Percentiles rank a stretch among this genome's conserved stretches.
Evolutionary conservation across 2,888 invertebrate genomes (phyloP).

Genomic region (Thereva unica): DNA sequence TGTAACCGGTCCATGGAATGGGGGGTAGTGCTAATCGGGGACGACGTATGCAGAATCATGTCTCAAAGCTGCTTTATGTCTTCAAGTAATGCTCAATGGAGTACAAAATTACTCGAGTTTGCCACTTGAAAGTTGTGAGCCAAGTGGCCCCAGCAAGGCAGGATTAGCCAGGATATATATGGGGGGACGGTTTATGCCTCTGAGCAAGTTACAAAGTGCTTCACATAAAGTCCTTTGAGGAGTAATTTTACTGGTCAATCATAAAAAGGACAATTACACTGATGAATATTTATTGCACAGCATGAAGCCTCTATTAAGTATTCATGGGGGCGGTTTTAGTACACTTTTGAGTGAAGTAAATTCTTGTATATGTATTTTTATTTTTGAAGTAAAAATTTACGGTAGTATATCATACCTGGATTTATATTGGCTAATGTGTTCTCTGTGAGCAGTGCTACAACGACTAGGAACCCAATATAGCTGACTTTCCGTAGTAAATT

Average conservation of each 20-base stretch:
- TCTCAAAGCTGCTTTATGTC: slow-evolving; percentile 30
- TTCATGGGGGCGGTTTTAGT: too few species aligned
- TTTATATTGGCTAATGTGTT: slow-evolving; percentile 54
- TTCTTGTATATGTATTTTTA: too few species aligned
- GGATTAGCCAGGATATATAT: slow-evolving; percentile 11
- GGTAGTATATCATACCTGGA: slow-evolving; percentile 52
- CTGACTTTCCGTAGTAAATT: slow-evolving; percentile 47
- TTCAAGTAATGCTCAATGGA: slow-evolving; percentile 29
- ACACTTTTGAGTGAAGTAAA: too few species aligned
- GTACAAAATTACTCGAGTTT: slow-evolving; percentile 26
- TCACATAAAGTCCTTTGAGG: background rate
- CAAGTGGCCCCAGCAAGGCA: slow-evolving; percentile 6
- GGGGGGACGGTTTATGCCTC: background rate
- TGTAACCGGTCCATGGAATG: too few species aligned
- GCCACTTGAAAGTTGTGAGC: slow-evolving; percentile 19
- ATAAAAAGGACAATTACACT: too few species aligned
- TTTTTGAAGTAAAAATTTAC: too few species aligned
- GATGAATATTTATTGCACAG: too few species aligned
- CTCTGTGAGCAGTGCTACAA: slow-evolving; percentile 51
- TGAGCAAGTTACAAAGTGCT: slow-evolving; percentile 2
- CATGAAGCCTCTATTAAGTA: too few species aligned
- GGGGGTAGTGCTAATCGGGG: slow-evolving; percentile 24
- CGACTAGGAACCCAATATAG: slow-evolving; percentile 51
- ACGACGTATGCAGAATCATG: slow-evolving; percentile 34
- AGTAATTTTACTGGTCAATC: too few species aligned